Conservation (phyloP, 2,113 vertebrate genomes). For the Gobius niger region DNA sequence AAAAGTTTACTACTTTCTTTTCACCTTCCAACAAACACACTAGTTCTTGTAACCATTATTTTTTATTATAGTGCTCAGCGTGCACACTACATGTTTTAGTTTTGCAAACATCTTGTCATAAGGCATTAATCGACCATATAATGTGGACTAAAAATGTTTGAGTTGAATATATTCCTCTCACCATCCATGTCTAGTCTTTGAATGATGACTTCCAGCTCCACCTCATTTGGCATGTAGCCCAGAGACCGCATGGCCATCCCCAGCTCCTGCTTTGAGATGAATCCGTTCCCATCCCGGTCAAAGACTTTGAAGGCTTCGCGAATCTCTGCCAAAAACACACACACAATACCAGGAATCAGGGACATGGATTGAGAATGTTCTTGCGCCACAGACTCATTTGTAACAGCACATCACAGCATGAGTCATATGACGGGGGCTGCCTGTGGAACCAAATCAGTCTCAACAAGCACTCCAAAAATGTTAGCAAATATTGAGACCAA, state of each 20-base stretch:
- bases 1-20: too few relatives aligned
- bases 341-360: conserved; percentile 7
- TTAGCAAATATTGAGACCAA: conserved; percentile 9
- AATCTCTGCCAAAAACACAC: conserved; percentile 78
- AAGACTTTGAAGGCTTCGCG: conserved; percentile 95
- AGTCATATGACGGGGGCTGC: conserved; percentile 50
- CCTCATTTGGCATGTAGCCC: conserved; percentile 97
- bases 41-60: too few relatives aligned
- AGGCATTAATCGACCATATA: too few relatives aligned
- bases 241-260: conserved; percentile 94
- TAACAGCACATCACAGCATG: conserved; percentile 48
- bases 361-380: conserved; percentile 34
- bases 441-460: conserved; percentile 23
- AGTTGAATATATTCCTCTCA: conserved; percentile 61
- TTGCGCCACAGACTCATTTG: conserved; percentile 48
- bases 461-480: conserved; percentile 5
- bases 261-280: conserved; percentile 97
- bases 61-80: too few relatives aligned
- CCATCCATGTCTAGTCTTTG: conserved; percentile 96
- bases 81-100: too few relatives aligned
- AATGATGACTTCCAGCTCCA: conserved; percentile 95
- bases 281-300: conserved; percentile 92
- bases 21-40: too few relatives aligned
- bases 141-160: background rate
- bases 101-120: too few relatives aligned